These are phyloP conservation scores for Otus sunia DNA, from an alignment of 2,113 vertebrate species.

Conservation along the genomic window DNA sequence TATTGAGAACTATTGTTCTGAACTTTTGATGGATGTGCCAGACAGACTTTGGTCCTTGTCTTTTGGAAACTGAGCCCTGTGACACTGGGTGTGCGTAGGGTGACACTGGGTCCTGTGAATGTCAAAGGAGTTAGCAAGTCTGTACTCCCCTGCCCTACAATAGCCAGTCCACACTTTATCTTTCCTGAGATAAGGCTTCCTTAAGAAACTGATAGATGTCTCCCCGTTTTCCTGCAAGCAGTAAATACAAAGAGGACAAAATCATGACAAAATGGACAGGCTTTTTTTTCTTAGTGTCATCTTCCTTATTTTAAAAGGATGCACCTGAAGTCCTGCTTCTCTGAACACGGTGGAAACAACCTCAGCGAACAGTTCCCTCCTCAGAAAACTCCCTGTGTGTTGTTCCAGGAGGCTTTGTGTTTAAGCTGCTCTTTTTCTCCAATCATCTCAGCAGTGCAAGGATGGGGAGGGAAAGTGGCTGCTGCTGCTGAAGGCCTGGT, in stretches of 20 bases:
- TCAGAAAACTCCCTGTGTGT: background rate
- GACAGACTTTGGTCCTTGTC: background rate
- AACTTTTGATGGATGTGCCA: background rate
- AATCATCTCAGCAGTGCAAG: rapidly evolving
- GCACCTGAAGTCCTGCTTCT: background rate
- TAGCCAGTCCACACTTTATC: background rate
- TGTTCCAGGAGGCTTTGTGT: background rate
- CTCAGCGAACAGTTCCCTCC: background rate
- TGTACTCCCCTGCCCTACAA: background rate
- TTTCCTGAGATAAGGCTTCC: background rate
- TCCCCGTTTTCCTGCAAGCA: background rate
- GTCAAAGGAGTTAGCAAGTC: background rate
- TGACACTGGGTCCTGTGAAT: background rate
- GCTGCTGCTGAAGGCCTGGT: background rate
- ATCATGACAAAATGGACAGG: background rate
- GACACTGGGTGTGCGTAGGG: background rate
- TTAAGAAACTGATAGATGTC: background rate
- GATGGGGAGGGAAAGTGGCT: background rate
- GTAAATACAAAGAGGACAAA: background rate
- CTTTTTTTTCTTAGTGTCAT: background rate
- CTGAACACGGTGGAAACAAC: background rate
- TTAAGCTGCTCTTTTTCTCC: background rate
- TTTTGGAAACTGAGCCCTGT: background rate
- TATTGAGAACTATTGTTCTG: background rate
- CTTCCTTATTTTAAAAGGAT: background rate